Percentiles rank a stretch among this genome's conserved stretches.
Conservation (phyloP, 2,797 vertebrate genomes). For the Eurystomus glaucurus region DNA sequence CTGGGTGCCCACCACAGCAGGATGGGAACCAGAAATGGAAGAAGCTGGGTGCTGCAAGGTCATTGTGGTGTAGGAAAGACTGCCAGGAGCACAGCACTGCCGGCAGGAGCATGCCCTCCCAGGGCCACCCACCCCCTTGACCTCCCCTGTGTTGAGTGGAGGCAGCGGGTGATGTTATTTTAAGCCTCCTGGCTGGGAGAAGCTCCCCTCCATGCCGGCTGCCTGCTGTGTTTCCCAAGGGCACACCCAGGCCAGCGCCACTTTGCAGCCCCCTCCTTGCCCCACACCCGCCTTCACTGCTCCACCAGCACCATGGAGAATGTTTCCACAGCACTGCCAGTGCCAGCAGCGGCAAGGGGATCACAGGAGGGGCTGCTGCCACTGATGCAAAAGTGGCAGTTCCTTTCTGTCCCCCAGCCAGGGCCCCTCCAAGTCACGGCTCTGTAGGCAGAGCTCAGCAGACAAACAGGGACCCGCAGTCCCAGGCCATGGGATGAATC, state of each 20-base stretch:
- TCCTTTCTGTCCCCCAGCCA: not conserved
- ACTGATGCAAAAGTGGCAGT: not conserved
- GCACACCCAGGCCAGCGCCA: rapidly evolving
- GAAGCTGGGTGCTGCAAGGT: not conserved
- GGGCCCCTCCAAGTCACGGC: too few species aligned
- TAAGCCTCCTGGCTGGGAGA: not conserved
- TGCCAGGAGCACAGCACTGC: not conserved
- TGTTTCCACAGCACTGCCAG: not conserved
- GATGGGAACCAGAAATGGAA: not conserved
- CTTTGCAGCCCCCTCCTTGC: not conserved
- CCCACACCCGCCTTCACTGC: rapidly evolving
- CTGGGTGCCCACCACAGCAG: rapidly evolving
- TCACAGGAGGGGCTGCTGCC: not conserved
- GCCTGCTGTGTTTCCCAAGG: not conserved
- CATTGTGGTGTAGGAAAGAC: not conserved
- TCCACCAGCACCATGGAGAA: rapidly evolving
- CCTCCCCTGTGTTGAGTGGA: rapidly evolving
- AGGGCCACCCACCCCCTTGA: rapidly evolving
- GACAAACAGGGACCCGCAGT: too few species aligned
- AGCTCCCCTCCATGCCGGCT: not conserved
- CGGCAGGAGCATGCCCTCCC: too few species aligned
- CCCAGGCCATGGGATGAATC: too few species aligned
- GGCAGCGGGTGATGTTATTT: not conserved
- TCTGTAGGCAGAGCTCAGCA: not conserved
- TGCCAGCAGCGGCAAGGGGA: rapidly evolving